A percentile compares a stretch with the other conserved stretches of the same genome.
These are phyloP conservation scores for Ichneumoninae sp. DNA, from an alignment of 2,888 invertebrate genomes.

Conservation along the genomic window DNA sequence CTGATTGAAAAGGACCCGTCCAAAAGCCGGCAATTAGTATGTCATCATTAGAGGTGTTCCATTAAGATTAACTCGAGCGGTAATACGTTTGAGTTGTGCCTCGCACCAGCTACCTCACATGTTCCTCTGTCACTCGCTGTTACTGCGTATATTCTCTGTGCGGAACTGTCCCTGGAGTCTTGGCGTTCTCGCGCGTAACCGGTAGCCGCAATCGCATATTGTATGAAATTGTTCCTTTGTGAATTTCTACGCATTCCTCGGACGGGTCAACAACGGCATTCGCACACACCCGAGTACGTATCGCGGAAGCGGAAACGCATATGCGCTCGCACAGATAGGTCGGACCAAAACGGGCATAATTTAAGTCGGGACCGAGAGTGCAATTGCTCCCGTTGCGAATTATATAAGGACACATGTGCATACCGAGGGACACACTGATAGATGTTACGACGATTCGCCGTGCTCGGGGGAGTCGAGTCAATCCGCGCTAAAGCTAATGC, in stretches of 20 bases:
- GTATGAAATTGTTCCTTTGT: slow-evolving; percentile 45
- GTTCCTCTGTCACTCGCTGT: neutral
- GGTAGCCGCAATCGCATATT: neutral
- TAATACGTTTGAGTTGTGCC: slow-evolving; percentile 23
- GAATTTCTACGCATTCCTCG: slow-evolving; percentile 42
- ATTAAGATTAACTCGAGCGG: slow-evolving; percentile 15
- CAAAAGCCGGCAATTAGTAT: slow-evolving; percentile 11
- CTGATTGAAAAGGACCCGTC: neutral
- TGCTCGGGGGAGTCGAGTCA: neutral
- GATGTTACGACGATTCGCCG: neutral
- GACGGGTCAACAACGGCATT: slow-evolving; percentile 25
- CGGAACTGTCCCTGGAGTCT: neutral
- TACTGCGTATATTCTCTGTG: neutral
- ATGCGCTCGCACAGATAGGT: neutral
- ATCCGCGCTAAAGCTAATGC: neutral
- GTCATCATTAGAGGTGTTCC: slow-evolving; percentile 14
- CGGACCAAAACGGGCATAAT: neutral
- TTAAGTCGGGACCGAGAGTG: slow-evolving; percentile 9
- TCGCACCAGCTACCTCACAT: neutral
- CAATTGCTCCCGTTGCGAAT: slow-evolving; percentile 33
- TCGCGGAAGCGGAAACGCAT: slow-evolving; percentile 18
- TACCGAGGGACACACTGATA: neutral
- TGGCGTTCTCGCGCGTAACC: neutral
- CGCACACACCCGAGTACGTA: neutral
- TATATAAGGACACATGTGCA: neutral